These are phyloP conservation scores for Chiroxiphia lanceolata DNA, from an alignment of 2,797 vertebrate genomes.

Conservation along the genomic window DNA sequence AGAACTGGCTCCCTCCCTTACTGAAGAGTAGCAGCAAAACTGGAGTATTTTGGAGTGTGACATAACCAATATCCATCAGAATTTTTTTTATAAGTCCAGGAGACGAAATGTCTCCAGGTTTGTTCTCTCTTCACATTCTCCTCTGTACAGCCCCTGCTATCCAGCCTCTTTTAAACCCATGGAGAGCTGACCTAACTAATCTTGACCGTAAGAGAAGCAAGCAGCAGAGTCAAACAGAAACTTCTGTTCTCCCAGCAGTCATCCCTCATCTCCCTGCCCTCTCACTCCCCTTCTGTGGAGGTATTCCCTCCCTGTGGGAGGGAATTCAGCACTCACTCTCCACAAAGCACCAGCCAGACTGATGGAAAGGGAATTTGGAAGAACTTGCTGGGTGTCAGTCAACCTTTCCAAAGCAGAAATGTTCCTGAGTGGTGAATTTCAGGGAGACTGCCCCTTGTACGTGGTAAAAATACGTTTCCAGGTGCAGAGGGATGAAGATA, in stretches of 20 bases:
- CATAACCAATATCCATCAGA: not conserved
- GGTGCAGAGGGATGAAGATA: not conserved
- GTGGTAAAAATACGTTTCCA: not conserved
- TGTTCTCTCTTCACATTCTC: not conserved
- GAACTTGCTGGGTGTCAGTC: not conserved
- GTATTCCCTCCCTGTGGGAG: not conserved
- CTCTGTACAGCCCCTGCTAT: not conserved
- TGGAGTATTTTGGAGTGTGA: not conserved
- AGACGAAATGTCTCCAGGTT: not conserved
- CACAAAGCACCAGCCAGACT: not conserved
- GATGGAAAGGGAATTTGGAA: not conserved
- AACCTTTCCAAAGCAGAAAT: not conserved
- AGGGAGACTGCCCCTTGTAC: not conserved
- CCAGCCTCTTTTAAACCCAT: not conserved
- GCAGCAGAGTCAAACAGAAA: not conserved
- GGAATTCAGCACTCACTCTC: rapidly evolving
- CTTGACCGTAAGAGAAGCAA: not conserved
- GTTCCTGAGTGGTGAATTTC: not conserved
- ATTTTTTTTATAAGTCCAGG: not conserved
- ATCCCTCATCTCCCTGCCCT: not conserved
- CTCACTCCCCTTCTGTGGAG: not conserved
- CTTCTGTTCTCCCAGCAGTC: not conserved
- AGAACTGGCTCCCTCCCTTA: not conserved
- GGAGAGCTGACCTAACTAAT: not conserved
- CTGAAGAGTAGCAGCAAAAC: not conserved